Conservation (phyloP, 2,113 vertebrate species). For the Ursus arctos region DNA sequence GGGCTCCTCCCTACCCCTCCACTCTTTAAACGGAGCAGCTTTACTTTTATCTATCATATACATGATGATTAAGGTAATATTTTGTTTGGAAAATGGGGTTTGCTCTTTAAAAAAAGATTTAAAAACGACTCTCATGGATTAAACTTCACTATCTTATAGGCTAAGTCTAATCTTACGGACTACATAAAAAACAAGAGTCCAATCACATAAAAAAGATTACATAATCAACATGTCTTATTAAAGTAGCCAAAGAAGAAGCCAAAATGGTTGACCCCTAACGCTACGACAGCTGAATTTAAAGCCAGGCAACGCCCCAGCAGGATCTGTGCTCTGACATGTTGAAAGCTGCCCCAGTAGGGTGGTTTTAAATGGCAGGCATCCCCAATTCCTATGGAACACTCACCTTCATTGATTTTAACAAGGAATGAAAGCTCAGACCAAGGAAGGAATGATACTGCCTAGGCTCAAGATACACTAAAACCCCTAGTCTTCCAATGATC, state of each 20-base stretch:
- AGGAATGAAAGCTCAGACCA: background rate
- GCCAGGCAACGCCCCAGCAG: no score
- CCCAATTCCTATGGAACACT: no score
- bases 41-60: background rate
- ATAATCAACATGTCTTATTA: background rate
- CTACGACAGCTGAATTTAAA: background rate
- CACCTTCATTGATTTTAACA: background rate
- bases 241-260: background rate
- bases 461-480: background rate
- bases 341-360: background rate
- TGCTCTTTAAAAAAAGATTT: background rate
- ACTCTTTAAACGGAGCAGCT: background rate
- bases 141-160: background rate
- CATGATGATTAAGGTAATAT: background rate
- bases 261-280: background rate
- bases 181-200: background rate
- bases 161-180: background rate
- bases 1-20: background rate
- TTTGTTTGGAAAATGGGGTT: conserved; percentile 48
- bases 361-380: background rate
- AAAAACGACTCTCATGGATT: background rate
- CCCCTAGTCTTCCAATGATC: background rate
- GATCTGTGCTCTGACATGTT: background rate
- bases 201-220: background rate
- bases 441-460: fast-evolving